Base-by-base conservation (phyloP, 2,113 vertebrate species). In the Hucho hucho region DNA sequence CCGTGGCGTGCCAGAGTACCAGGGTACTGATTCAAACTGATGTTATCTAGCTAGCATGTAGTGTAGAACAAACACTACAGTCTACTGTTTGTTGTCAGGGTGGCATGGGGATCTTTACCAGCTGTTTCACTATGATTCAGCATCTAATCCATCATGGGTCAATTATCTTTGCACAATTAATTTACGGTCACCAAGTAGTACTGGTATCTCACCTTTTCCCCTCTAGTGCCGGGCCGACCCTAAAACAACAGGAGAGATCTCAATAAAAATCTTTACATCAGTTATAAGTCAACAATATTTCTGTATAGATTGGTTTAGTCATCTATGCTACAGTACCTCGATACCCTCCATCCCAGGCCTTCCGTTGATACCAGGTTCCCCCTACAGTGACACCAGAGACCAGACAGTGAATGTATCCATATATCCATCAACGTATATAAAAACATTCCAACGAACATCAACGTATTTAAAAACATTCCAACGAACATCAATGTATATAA, bases 291-390 rank as follows among this genome's bases (percentile, higher is more conserved):
- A 53, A 20, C 29, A 58, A 26, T 56, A 59, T 20, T 53, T 7
- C 32, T 6, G 11, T 4, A 32, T 24, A 18, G 53, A 56, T 56
- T n/a, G 58, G n/a, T 22, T n/a, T 59, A 24, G 58, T 61, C 58
- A n/a, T 22, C 6, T 9, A 63, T 7, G 59, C 29, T 28, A 6
- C 74, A 59, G 53, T 93, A 97, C 95, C 95, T 90, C 87, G 81
- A 89, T 78, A 61, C 95, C 96, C 73, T 89, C 90, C 63, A 92
- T 86, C 91, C 96, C 96, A 64, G 64, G 89, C 43, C 91, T 92
- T 76, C 96, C 95, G 83, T 96, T 95, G 24, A 87, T 74, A 49
- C 94, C 94, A 72, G 90, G 58, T 71, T 93, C 87, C 0, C 97
- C 95, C 95, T 98, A 28, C 72, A 71, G 83, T 78, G 87, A 88